Base-by-base conservation (phyloP, 1,140 invertebrate genomes). In the Bursaphelenchus mucronatus region DNA sequence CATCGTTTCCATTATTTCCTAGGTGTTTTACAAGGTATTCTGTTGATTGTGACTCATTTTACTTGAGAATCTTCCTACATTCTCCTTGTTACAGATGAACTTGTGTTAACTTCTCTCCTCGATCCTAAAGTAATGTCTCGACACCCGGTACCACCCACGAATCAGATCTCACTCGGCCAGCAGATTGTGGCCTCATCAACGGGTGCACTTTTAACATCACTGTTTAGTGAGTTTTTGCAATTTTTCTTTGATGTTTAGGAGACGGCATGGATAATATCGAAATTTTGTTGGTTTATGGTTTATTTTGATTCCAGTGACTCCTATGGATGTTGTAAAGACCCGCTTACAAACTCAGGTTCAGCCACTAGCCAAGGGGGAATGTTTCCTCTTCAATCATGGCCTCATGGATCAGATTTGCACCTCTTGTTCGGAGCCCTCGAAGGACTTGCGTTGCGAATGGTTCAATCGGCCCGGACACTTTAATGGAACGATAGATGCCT, bases 391-490 rank as follows among this genome's bases (percentile, higher is more conserved):
- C 82, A 95, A 92, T 79, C 97, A 97, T 86, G 94, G 94, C 0
- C 84, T 99, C n/a, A 97, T 97, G 93, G 95, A 98, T 83, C 93
- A 97, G 81, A 82, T 97, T n/a, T 97, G 94, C 83, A 87, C 88
- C n/a, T 94, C 91, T 84, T 82, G 73, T 56, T 82, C 83, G 52
- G 82, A 82, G 65, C 83, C 82, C 65, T 82, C 83, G 40, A 51
- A 9, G 43, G 54, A 54, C 0, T 67, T 79, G 82, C 79, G 54
- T 56, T 68, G 65, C 62, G 77, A 81, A 19, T 90, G 88, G 88
- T 87, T 86, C 71, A 86, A 86, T 69, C 81, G 86, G 64, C 87
- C 88, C 71, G 86, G 87, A 43, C 89, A 91, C 78, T 94, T 96
- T 76, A 90, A 86, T 82, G 92, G 92, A 72, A 95, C 92, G 50